These are phyloP conservation scores for Rhinoderma darwinii DNA, from an alignment of 2,113 vertebrate species.

Conservation along the genomic window DNA sequence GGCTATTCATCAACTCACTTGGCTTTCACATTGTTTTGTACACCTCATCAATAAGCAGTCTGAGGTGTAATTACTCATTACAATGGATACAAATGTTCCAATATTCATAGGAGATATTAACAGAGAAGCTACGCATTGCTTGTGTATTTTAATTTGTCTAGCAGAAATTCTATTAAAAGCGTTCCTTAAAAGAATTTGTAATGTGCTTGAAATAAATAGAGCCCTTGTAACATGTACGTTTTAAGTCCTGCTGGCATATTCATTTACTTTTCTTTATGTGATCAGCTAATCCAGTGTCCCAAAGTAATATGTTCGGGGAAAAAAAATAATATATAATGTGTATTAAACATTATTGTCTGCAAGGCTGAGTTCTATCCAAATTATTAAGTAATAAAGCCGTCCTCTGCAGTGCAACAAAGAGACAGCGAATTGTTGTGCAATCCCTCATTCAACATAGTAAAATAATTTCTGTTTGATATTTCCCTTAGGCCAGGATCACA, in stretches of 20 bases:
- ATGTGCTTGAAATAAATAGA: slow-evolving; percentile 22
- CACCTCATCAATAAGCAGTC: slow-evolving; percentile 49
- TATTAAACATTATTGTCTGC: slow-evolving; percentile 7
- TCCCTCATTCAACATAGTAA: too few relatives aligned
- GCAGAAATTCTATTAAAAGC: slow-evolving; percentile 25
- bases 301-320: not conserved
- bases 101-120: slow-evolving; percentile 56
- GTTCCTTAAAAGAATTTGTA: slow-evolving; percentile 36
- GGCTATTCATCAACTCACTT: slow-evolving; percentile 49
- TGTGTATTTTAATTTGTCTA: slow-evolving; percentile 42
- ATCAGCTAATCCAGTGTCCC: slow-evolving; percentile 8
- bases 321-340: not conserved
- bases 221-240: slow-evolving; percentile 34
- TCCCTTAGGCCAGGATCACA: too few relatives aligned
- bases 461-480: too few relatives aligned
- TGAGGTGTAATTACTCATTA: slow-evolving; percentile 52
- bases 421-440: too few relatives aligned
- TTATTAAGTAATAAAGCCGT: not conserved
- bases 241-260: slow-evolving; percentile 22
- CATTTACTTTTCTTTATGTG: slow-evolving; percentile 26
- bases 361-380: not conserved
- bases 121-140: slow-evolving; percentile 25
- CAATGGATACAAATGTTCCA: slow-evolving; percentile 43
- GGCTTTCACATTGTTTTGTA: slow-evolving; percentile 45
- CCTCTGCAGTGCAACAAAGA: not conserved